phyloP scores from a whole-genome alignment of 2,888 invertebrate species.

The Drosophila infuscata region DNA sequence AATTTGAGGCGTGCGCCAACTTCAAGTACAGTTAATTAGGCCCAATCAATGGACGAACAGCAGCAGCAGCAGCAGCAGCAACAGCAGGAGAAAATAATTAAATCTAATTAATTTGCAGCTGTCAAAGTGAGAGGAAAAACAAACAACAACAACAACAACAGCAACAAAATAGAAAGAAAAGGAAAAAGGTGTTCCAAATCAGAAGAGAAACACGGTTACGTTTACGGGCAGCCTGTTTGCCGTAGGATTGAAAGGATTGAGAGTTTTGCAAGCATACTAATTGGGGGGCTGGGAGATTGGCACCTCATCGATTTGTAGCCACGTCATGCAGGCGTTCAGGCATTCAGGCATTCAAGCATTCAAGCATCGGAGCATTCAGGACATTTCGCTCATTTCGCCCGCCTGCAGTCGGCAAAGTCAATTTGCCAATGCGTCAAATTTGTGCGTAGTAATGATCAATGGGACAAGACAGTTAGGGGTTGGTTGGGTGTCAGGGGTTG shows the following conservation, averaged over 20 bases:
- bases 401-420: conserved; percentile 63
- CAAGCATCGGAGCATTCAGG: conserved; percentile 10
- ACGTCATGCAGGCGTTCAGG: conserved; percentile 61
- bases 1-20: conserved; percentile 73
- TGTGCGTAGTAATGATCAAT: conserved; percentile 74
- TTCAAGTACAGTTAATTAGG: conserved; percentile 79
- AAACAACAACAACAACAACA: background rate
- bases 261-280: conserved; percentile 35
- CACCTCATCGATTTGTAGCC: conserved; percentile 77
- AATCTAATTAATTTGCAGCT: conserved; percentile 78
- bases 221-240: conserved; percentile 2
- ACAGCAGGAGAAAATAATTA: conserved; percentile 64
- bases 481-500: background rate
- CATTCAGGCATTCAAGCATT: conserved; percentile 51
- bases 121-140: conserved; percentile 56
- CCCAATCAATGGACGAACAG: conserved; percentile 66
- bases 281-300: conserved; percentile 28
- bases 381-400: conserved; percentile 2
- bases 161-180: background rate
- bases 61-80: conserved; percentile 25
- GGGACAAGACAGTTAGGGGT: background rate
- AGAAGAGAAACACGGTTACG: conserved; percentile 1
- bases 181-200: conserved; percentile 4
- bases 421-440: conserved; percentile 72
- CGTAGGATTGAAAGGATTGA: conserved; percentile 46